A percentile compares a stretch with the other conserved stretches of the same genome.
Conservation (phyloP, 2,888 invertebrate genomes). For the Ennomos erosarius region DNA sequence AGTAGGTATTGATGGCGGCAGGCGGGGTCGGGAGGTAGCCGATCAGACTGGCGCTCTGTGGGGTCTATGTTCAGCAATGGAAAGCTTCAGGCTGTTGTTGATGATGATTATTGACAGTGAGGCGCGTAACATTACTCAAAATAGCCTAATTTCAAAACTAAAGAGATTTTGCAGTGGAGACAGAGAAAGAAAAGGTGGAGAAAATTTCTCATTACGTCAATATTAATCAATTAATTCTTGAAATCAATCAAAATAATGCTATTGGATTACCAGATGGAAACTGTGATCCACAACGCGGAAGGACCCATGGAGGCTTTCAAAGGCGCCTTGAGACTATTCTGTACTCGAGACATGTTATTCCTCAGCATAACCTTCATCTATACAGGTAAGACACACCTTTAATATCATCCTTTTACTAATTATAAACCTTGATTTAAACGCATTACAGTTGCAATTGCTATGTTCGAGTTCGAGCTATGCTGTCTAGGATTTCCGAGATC, state of each 20-base stretch:
- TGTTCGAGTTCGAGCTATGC: not conserved
- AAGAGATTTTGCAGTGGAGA: too few relatives aligned
- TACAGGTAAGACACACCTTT: slow-evolving; percentile 87
- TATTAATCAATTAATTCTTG: too few relatives aligned
- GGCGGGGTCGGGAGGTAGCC: too few relatives aligned
- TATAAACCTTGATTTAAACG: slow-evolving; percentile 5
- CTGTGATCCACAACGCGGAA: slow-evolving; percentile 69
- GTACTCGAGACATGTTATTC: slow-evolving; percentile 93
- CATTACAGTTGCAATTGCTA: slow-evolving; percentile 7
- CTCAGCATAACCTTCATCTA: slow-evolving; percentile 95
- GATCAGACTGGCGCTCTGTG: too few relatives aligned
- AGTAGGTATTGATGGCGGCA: too few relatives aligned
- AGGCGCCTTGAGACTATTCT: slow-evolving; percentile 90
- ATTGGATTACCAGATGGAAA: slow-evolving; percentile 72
- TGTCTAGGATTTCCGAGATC: slow-evolving; percentile 22
- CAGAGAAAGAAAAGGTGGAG: too few relatives aligned
- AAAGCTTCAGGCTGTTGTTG: too few relatives aligned
- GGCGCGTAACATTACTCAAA: too few relatives aligned
- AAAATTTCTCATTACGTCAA: not conserved
- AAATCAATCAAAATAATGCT: not conserved
- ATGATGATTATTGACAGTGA: too few relatives aligned
- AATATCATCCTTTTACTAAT: not conserved
- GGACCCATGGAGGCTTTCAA: slow-evolving; percentile 89
- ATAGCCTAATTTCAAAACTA: too few relatives aligned
- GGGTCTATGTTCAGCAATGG: too few relatives aligned